A percentile compares a stretch with the other conserved stretches of the same genome.
These are phyloP conservation scores for Chiroxiphia lanceolata DNA, from an alignment of 2,797 vertebrate species.

Conservation along the genomic window DNA sequence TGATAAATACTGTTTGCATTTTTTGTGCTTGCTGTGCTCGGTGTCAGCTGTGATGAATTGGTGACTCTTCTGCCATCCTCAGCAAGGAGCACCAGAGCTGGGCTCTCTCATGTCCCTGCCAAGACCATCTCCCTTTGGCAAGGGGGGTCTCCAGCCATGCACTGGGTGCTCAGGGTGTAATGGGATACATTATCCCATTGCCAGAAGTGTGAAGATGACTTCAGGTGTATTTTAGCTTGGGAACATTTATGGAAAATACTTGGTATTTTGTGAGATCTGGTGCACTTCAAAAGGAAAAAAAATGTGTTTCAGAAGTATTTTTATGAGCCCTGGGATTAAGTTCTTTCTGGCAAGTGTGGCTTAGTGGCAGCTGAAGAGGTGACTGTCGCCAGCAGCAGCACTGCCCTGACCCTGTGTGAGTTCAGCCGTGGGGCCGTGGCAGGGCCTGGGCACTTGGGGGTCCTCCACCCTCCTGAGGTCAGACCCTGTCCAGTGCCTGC, in stretches of 20 bases:
- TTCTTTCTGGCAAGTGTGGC: not conserved
- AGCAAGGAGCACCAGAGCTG: not conserved
- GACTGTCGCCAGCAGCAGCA: rapidly evolving
- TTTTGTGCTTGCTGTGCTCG: not conserved
- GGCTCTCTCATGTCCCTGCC: not conserved
- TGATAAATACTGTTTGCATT: conserved; percentile 3
- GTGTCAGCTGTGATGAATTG: not conserved
- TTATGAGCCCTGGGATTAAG: conserved; percentile 19
- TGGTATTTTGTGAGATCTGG: not conserved
- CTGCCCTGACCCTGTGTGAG: not conserved
- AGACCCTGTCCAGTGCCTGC: rapidly evolving
- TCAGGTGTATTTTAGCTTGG: not conserved
- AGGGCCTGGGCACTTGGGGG: not conserved
- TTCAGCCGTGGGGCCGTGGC: not conserved
- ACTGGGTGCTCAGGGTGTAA: not conserved
- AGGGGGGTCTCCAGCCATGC: not conserved
- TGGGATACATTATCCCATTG: not conserved
- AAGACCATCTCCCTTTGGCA: not conserved
- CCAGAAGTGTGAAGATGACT: not conserved
- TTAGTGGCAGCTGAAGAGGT: not conserved
- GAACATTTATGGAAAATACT: conserved; percentile 1
- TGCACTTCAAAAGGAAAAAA: not conserved
- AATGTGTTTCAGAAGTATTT: conserved; percentile 2
- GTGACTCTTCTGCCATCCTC: not conserved
- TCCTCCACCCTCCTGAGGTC: not conserved